Evolutionary conservation across 2,113 vertebrate genomes (phyloP), one percentile per base, ranked within the genome.

Genomic region (Ahaetulla prasina): DNA sequence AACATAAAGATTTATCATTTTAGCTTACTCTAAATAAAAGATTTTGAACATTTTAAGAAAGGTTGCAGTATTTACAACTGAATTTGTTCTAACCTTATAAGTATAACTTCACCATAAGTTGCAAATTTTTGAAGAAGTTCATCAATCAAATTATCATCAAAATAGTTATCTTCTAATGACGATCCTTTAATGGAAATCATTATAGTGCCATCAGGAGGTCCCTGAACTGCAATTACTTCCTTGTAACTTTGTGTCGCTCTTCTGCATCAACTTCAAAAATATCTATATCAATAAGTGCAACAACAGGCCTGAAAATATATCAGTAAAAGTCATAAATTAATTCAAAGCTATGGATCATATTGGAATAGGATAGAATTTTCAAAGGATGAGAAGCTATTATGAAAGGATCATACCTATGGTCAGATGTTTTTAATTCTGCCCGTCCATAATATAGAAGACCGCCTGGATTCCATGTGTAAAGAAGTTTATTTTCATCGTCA

Each of bases 401-500:
- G 90, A 89, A 92, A 60, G 94, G 18, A 5, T 74, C 94, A 93
- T 95, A 99, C 99, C 99, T 99, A 87, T 99, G 99, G 96, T 99
- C 99, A 30, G 99, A 99, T 14, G 99, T 99, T 97, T 99, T 99
- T 11, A 99, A 98, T 96, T 99, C 99, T 8, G 99, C 99, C 94
- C 99, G 98, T 96, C 98, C 98, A 0, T 99, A 99, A 95, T 99
- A 99, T 95, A 99, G 97, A 94, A 99, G 97, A 53, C 97, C 98
- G 68, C 99, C 99, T 87, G 99, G 98, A 90, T 96, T 98, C 99
- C 99, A 99, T 0, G 97, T 97, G n/a, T 98, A 96, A 39, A 97
- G 96, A 45, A 98, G 94, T 57, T 98, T 98, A 25, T 97, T 98
- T 92, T 98, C 98, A 92, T 95, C 96, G 4, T 98, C 98, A 89